phyloP scores from a whole-genome alignment of 2,888 invertebrate genomes.

The Hesperia comma region DNA sequence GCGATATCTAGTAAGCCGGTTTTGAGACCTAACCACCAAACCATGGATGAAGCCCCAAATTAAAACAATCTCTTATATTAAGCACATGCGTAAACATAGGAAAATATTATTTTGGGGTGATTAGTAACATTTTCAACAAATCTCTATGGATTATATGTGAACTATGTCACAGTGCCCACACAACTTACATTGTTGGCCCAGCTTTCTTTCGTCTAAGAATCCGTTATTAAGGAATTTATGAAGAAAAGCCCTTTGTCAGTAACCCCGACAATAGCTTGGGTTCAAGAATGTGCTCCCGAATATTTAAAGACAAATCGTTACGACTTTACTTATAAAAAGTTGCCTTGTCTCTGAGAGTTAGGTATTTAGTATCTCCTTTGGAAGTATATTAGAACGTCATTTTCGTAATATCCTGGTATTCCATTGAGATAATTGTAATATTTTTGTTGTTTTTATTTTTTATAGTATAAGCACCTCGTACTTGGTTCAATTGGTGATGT shows the following conservation, averaged over 20 bases:
- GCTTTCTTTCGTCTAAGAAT: slow-evolving; percentile 8
- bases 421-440: not conserved
- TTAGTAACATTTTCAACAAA: not conserved
- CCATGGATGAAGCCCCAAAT: no score
- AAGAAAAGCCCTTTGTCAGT: slow-evolving; percentile 21
- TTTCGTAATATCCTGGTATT: slow-evolving; percentile 1
- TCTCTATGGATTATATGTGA: not conserved
- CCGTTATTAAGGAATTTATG: slow-evolving; percentile 12
- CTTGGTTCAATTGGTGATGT: no score
- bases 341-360: not conserved
- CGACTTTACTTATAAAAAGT: slow-evolving; percentile 5
- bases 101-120: no score
- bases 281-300: slow-evolving; percentile 9
- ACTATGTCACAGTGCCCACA: not conserved
- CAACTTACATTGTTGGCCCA: not conserved
- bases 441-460: not conserved
- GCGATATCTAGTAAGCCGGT: no score
- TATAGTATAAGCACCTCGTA: no score
- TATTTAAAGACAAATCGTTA: slow-evolving; percentile 8
- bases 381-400: not conserved
- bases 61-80: no score
- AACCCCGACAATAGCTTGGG: slow-evolving; percentile 14
- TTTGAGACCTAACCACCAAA: no score
- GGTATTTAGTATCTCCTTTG: not conserved
- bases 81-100: no score